phyloP scores from a whole-genome alignment of 2,888 invertebrate species.

The Pseudococcus longispinus region DNA sequence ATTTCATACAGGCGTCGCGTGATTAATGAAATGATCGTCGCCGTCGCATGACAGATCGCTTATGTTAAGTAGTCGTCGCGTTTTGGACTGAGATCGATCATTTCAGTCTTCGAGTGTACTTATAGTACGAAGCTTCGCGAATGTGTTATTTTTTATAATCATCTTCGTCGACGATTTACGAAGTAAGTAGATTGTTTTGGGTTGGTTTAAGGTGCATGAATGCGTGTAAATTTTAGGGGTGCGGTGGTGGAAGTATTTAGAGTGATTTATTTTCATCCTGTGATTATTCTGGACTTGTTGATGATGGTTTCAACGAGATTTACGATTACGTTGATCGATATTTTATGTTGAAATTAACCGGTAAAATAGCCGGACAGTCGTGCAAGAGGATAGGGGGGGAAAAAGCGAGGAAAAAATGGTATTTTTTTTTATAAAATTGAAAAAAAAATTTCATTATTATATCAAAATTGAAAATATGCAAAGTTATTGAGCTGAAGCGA shows the following conservation, averaged over 20 bases:
- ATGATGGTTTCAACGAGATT: background rate
- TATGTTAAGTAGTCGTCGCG: background rate
- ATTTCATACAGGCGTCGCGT: background rate
- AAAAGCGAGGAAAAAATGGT: too few species aligned
- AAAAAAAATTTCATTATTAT: too few species aligned
- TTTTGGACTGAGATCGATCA: background rate
- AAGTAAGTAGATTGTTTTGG: background rate
- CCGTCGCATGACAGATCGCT: background rate
- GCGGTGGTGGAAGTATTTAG: background rate
- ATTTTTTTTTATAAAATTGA: too few species aligned
- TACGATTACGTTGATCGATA: too few species aligned
- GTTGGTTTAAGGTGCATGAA: background rate
- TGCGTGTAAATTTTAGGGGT: background rate
- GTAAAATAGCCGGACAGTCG: too few species aligned
- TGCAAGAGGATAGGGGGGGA: too few species aligned
- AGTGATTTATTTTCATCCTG: too few species aligned
- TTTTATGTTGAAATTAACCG: too few species aligned
- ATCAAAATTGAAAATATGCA: too few species aligned
- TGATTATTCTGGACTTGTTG: too few species aligned
- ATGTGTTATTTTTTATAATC: background rate
- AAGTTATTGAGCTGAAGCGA: too few species aligned
- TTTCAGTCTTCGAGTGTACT: background rate
- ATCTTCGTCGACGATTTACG: background rate
- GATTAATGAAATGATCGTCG: background rate
- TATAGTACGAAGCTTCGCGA: background rate